Conservation (phyloP, 2,888 invertebrate species). For the Eugnorisma glareosa region DNA sequence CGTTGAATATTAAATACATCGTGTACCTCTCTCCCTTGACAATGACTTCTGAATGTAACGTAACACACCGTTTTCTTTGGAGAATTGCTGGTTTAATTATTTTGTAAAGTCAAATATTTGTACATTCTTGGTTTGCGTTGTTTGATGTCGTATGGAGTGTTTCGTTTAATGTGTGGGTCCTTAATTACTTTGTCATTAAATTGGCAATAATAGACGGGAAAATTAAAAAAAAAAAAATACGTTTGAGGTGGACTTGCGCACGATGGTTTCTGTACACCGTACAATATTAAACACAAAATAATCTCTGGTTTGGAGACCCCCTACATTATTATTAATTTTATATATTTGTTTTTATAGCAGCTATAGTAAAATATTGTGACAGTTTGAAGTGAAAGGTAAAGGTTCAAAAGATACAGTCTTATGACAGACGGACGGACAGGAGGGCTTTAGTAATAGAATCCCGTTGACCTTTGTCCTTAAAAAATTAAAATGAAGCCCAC, state of each 20-base stretch:
- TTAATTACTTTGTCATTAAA: slow-evolving; percentile 3
- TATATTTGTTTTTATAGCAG: background rate
- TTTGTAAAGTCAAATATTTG: slow-evolving; percentile 40
- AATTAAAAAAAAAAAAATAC: background rate
- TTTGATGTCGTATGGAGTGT: background rate
- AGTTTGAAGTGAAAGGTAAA: background rate
- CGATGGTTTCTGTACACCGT: background rate
- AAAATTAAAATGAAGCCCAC: background rate
- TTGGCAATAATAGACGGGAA: background rate
- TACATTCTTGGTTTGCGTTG: background rate
- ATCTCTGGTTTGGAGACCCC: background rate
- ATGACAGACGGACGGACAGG: background rate
- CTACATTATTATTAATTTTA: background rate
- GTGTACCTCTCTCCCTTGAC: slow-evolving; percentile 58
- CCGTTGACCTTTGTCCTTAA: background rate
- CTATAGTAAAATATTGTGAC: background rate
- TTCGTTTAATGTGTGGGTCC: background rate
- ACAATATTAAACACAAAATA: background rate
- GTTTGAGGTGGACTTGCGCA: background rate
- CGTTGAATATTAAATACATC: slow-evolving; percentile 60
- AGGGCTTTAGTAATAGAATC: background rate
- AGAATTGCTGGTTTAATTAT: slow-evolving; percentile 32
- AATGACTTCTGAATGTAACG: slow-evolving; percentile 42
- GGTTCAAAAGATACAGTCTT: background rate
- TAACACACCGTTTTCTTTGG: slow-evolving; percentile 44